These are phyloP conservation scores for Colletes gigas DNA, from an alignment of 1,140 invertebrate genomes.

Conservation along the genomic window DNA sequence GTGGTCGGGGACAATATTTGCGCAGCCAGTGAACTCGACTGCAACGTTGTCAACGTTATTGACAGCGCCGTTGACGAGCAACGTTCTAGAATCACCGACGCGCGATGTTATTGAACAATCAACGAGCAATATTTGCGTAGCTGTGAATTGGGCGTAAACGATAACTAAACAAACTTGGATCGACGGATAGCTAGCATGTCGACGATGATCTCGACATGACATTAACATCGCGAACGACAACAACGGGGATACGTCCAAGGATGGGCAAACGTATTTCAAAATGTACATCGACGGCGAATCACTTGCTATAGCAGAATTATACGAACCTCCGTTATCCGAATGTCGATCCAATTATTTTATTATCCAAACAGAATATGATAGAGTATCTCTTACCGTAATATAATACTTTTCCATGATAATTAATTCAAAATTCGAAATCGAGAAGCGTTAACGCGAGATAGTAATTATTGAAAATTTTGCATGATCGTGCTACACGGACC, in stretches of 20 bases:
- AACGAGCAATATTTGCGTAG: slow-evolving; percentile 15
- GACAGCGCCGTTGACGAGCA: background rate
- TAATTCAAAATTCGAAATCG: too few species aligned
- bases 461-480: too few species aligned
- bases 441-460: background rate
- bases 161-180: background rate
- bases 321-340: too few species aligned
- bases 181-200: background rate
- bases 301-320: too few species aligned
- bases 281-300: too few species aligned
- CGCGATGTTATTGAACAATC: slow-evolving; percentile 37
- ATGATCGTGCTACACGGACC: too few species aligned
- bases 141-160: slow-evolving; percentile 8
- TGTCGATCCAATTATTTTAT: too few species aligned
- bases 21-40: background rate
- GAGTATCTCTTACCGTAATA: too few species aligned
- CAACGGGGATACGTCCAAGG: background rate
- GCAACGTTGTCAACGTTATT: background rate
- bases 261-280: too few species aligned
- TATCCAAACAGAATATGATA: too few species aligned
- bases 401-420: too few species aligned
- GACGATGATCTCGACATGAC: background rate
- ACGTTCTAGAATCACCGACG: background rate
- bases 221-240: slow-evolving; percentile 1
- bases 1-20: background rate